These are phyloP conservation scores for Peromyscus maniculatus DNA, from an alignment of 2,113 vertebrate species.

Conservation along the genomic window DNA sequence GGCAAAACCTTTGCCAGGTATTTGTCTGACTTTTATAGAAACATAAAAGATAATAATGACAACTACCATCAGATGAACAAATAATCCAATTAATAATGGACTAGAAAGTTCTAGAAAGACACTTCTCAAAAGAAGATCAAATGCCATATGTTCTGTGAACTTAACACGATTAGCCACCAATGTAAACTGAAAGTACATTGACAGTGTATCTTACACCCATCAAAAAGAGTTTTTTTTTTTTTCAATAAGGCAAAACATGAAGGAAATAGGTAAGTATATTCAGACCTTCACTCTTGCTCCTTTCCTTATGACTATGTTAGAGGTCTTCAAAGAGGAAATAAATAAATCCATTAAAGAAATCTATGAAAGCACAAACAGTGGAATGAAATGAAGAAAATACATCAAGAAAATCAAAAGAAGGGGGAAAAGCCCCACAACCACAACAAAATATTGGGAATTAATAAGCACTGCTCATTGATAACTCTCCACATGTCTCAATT, in stretches of 20 bases:
- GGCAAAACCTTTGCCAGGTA: not conserved
- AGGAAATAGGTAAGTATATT: not conserved
- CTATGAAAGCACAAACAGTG: not conserved
- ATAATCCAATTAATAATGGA: not conserved
- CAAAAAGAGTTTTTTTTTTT: not conserved
- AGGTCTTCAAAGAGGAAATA: no score
- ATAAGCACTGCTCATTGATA: not conserved
- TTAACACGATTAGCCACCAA: not conserved
- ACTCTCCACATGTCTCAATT: not conserved
- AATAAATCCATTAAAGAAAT: not conserved
- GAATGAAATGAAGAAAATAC: not conserved
- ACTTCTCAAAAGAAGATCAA: not conserved
- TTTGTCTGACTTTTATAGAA: not conserved
- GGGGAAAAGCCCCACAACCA: not conserved
- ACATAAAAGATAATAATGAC: not conserved
- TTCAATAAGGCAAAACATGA: not conserved
- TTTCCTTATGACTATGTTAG: not conserved
- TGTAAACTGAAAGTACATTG: not conserved
- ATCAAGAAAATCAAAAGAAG: not conserved
- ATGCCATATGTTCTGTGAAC: not conserved
- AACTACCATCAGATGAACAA: not conserved
- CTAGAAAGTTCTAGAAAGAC: not conserved
- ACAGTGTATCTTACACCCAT: not conserved
- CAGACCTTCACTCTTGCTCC: not conserved
- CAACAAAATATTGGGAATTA: not conserved